A percentile compares a stretch with the other conserved stretches of the same genome.
phyloP scores from a whole-genome alignment of 1,140 invertebrate species.

The Temnothorax nylanderi region DNA sequence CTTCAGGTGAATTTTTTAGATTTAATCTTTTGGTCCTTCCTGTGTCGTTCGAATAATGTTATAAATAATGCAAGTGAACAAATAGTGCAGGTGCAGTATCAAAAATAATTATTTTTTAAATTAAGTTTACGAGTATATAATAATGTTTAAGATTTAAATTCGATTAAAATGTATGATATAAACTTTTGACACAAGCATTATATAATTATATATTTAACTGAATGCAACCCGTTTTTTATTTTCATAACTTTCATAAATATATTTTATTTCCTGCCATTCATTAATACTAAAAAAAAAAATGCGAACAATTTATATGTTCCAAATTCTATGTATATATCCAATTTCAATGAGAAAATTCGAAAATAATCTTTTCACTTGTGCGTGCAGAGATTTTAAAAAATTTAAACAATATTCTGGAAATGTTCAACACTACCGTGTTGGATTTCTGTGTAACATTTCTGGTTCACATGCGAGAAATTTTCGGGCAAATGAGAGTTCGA shows the following conservation, averaged over 20 bases:
- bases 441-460: neutral
- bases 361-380: neutral
- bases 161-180: neutral
- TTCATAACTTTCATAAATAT: neutral
- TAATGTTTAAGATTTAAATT: neutral
- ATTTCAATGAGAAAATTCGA: neutral
- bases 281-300: neutral
- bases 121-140: neutral
- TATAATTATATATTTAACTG: neutral
- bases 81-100: neutral
- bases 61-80: neutral
- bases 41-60: neutral
- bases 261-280: neutral
- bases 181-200: neutral
- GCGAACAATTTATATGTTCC: neutral
- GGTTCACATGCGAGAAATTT: neutral
- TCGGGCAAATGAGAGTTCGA: neutral
- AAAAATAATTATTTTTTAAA: neutral
- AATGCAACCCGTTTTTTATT: neutral
- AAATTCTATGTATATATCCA: neutral
- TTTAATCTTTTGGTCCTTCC: neutral
- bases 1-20: neutral
- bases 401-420: neutral
- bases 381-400: neutral
- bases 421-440: neutral